Evolutionary conservation across 2,113 vertebrate genomes (phyloP).

Genomic region (Atrichornis clamosus): DNA sequence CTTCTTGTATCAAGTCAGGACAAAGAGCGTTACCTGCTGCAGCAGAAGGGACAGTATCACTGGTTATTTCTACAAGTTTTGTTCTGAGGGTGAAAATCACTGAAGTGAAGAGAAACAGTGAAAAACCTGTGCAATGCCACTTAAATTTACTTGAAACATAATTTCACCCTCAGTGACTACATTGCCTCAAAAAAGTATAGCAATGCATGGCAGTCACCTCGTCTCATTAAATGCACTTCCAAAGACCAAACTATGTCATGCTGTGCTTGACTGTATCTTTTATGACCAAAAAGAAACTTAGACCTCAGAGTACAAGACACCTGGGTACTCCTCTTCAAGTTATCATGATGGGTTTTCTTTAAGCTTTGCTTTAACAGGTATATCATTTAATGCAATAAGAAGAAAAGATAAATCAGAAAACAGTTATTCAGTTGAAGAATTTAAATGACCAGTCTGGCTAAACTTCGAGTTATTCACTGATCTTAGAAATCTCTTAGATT

Average conservation of each 20-base stretch:
- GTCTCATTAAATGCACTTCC: not conserved
- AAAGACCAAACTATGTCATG: not conserved
- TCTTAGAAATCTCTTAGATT: not conserved
- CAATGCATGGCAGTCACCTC: not conserved
- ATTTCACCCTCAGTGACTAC: conserved; percentile 3
- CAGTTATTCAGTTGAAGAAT: not conserved
- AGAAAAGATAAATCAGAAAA: not conserved
- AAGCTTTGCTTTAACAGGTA: not conserved
- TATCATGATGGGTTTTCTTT: not conserved
- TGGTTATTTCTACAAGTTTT: not conserved
- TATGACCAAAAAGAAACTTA: not conserved
- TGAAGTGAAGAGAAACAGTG: not conserved
- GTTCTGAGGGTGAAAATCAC: not conserved
- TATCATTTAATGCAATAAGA: not conserved
- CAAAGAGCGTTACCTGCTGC: not conserved
- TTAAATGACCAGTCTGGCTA: not conserved
- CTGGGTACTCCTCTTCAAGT: not conserved
- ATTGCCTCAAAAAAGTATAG: not conserved
- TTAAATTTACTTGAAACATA: not conserved
- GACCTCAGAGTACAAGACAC: not conserved
- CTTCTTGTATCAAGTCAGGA: not conserved
- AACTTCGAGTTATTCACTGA: not conserved
- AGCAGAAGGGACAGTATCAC: not conserved
- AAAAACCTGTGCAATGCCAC: not conserved
- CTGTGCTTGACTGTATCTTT: not conserved